Percentiles rank a stretch among this genome's conserved stretches.
These are phyloP conservation scores for Gnathonemus echidnorhynchus DNA, from an alignment of 2,113 vertebrate genomes.

Conservation along the genomic window DNA sequence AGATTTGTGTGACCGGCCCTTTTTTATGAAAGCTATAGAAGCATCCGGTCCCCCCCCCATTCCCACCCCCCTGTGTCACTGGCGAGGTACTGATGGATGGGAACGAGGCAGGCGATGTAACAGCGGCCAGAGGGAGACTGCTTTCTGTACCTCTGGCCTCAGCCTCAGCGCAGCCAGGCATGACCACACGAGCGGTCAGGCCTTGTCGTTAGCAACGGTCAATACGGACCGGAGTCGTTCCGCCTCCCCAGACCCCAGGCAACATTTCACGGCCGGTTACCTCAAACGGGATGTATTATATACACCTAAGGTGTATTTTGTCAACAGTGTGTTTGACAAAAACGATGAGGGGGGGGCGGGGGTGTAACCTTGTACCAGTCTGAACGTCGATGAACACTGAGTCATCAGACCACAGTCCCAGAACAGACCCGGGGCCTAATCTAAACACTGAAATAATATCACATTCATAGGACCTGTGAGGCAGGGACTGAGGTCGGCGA, in stretches of 20 bases:
- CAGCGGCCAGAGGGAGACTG: neutral
- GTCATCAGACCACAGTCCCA: neutral
- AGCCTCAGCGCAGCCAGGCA: neutral
- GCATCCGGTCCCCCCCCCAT: neutral
- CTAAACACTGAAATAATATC: neutral
- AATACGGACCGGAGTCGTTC: neutral
- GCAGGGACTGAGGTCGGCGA: neutral
- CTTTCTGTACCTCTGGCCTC: neutral
- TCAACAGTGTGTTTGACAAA: neutral
- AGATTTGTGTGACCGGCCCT: neutral
- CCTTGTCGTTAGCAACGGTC: neutral
- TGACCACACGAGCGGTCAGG: neutral
- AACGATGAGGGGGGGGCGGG: neutral
- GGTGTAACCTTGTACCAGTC: neutral
- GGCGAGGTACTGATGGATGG: neutral
- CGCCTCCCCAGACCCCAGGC: neutral
- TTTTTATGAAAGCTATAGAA: neutral
- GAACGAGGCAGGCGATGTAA: neutral
- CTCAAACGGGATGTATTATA: neutral
- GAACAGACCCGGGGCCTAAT: neutral
- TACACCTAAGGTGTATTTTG: slow-evolving; percentile 1
- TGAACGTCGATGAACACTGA: neutral
- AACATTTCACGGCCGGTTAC: neutral
- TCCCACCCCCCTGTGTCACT: neutral
- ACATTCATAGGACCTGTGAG: neutral